Conservation (phyloP, 2,797 vertebrate genomes). For the Eidolon dupreanum region DNA sequence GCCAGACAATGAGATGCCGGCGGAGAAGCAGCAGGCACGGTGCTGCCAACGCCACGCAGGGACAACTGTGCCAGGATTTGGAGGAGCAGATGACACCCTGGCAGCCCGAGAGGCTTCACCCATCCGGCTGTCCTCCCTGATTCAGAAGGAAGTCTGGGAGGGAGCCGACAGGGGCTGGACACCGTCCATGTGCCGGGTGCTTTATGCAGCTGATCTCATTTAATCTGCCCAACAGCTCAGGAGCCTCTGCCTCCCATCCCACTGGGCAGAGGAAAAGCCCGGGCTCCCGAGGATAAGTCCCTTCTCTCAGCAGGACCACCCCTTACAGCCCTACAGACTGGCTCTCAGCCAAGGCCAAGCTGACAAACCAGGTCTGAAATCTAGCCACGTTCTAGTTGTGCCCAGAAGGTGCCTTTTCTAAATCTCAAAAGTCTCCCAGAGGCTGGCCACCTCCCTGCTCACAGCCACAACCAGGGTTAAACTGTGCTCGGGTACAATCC, state of each 20-base stretch:
- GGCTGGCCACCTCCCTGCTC: not conserved
- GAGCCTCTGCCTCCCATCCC: not conserved
- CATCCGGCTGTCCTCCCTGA: not conserved
- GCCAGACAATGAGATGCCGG: conserved; percentile 35
- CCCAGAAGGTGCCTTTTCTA: not conserved
- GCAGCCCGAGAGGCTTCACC: not conserved
- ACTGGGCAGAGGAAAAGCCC: not conserved
- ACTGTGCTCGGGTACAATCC: not conserved
- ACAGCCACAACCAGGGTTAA: not conserved
- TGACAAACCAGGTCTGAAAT: not conserved
- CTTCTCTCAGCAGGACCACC: not conserved
- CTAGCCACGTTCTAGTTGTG: not conserved
- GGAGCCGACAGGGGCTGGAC: not conserved
- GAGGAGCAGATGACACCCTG: conserved; percentile 50
- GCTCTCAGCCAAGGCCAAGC: not conserved
- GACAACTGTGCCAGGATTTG: conserved; percentile 37
- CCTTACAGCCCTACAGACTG: not conserved
- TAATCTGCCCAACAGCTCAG: not conserved
- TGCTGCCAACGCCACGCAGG: not conserved
- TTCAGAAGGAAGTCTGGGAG: conserved; percentile 26
- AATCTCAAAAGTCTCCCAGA: not conserved
- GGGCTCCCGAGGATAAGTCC: not conserved
- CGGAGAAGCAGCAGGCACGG: not conserved
- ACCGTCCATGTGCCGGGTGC: not conserved
- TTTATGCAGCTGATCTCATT: not conserved